These are phyloP conservation scores for Crocidura indochinensis DNA, from an alignment of 2,797 vertebrate genomes.

Conservation along the genomic window DNA sequence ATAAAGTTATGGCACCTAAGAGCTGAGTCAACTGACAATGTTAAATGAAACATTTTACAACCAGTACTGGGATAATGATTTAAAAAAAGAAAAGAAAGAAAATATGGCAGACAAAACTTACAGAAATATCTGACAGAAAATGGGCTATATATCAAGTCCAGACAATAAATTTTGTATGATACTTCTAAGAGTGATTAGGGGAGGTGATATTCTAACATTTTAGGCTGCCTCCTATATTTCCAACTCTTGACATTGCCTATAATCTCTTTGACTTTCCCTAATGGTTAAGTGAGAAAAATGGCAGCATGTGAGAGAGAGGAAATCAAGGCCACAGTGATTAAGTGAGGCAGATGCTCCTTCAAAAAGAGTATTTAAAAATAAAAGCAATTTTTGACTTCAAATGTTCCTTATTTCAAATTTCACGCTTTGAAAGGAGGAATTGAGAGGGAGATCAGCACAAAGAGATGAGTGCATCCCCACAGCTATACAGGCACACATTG, in stretches of 20 bases:
- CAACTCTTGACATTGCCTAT: background rate
- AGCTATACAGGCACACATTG: too few species aligned
- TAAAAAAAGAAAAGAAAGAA: slow-evolving; percentile 17
- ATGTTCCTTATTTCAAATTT: background rate
- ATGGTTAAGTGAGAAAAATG: background rate
- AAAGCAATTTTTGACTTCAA: slow-evolving; percentile 11
- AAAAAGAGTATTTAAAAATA: slow-evolving; percentile 8
- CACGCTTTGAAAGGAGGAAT: too few species aligned
- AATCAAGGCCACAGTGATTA: background rate
- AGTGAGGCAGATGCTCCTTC: background rate
- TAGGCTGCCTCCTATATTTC: background rate
- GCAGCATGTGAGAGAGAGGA: slow-evolving; percentile 7
- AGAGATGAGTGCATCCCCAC: too few species aligned
- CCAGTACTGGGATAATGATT: slow-evolving; percentile 73
- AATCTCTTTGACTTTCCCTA: slow-evolving; percentile 36
- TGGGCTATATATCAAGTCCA: slow-evolving; percentile 1
- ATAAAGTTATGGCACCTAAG: slow-evolving; percentile 89
- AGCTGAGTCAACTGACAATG: slow-evolving; percentile 86
- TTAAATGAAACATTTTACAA: slow-evolving; percentile 87
- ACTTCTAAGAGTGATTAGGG: background rate
- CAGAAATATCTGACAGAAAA: slow-evolving; percentile 69
- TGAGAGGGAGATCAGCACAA: too few species aligned
- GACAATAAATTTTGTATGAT: background rate
- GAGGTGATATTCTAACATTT: background rate
- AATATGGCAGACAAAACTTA: slow-evolving; percentile 52